A percentile compares a stretch with the other conserved stretches of the same genome.
Conservation (phyloP, 2,113 vertebrate species). For the Cacatua alba region DNA sequence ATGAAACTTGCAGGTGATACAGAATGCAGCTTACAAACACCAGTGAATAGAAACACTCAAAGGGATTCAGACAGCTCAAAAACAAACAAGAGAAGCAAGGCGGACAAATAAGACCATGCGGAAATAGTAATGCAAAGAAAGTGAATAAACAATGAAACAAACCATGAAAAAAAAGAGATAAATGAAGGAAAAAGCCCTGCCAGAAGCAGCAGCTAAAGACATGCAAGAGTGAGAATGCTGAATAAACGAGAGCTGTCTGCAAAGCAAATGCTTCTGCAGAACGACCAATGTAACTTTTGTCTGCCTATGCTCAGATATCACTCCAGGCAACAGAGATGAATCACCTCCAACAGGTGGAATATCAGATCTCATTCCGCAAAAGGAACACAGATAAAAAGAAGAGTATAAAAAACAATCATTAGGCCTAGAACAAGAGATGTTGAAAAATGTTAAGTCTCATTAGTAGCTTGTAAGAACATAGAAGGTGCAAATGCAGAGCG, state of each 20-base stretch:
- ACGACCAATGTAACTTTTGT: neutral
- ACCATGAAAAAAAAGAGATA: neutral
- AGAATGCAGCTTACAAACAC: neutral
- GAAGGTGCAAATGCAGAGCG: neutral
- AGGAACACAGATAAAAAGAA: neutral
- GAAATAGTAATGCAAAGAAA: neutral
- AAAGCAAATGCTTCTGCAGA: slow-evolving; percentile 10
- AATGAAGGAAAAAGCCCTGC: neutral
- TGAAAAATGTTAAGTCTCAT: neutral
- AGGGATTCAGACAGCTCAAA: neutral
- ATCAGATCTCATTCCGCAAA: neutral
- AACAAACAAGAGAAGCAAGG: neutral
- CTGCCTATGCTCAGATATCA: neutral
- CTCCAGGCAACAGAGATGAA: neutral
- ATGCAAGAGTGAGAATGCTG: neutral
- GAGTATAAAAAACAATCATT: neutral
- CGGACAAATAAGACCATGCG: neutral
- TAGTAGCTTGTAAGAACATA: neutral
- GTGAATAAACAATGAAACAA: neutral
- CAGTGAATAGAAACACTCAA: neutral
- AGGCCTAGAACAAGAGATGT: neutral
- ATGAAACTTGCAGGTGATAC: neutral
- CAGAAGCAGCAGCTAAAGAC: neutral
- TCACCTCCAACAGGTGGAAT: neutral
- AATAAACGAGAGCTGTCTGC: neutral